Percentiles rank a stretch among this genome's conserved stretches.
phyloP scores from a whole-genome alignment of 2,797 vertebrate species.

The Psittacula derbiana region DNA sequence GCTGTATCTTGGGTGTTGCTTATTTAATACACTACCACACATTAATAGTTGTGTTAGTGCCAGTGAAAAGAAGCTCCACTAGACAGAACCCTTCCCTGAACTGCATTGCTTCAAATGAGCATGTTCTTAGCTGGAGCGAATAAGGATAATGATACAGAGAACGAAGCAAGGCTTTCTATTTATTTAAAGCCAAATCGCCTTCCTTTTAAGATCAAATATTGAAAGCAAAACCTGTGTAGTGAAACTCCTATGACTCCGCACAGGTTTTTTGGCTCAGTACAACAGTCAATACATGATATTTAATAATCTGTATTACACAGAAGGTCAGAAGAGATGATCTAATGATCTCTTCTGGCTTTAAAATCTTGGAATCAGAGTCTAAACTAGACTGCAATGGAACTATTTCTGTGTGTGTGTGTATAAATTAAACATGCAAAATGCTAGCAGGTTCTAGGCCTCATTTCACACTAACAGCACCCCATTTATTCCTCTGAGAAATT shows the following conservation, averaged over 20 bases:
- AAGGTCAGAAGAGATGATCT: conserved; percentile 6
- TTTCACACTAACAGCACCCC: background rate
- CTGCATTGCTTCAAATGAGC: background rate
- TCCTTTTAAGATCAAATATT: background rate
- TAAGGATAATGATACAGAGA: background rate
- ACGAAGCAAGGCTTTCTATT: background rate
- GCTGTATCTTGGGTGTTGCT: background rate
- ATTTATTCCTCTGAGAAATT: background rate
- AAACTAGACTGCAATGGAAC: background rate
- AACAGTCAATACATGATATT: background rate
- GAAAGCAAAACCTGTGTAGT: background rate
- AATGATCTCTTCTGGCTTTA: background rate
- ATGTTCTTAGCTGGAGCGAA: background rate
- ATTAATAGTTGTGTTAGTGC: background rate
- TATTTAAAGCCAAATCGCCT: background rate
- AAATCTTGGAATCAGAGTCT: background rate
- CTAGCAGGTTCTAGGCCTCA: background rate
- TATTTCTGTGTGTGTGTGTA: background rate
- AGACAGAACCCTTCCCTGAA: background rate
- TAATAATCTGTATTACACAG: background rate
- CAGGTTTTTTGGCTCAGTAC: background rate
- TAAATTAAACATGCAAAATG: background rate
- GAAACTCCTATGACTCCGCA: background rate
- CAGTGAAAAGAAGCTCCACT: background rate
- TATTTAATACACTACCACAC: background rate